phyloP scores from a whole-genome alignment of 1,140 invertebrate species.

The Tetragnatha versicolor region DNA sequence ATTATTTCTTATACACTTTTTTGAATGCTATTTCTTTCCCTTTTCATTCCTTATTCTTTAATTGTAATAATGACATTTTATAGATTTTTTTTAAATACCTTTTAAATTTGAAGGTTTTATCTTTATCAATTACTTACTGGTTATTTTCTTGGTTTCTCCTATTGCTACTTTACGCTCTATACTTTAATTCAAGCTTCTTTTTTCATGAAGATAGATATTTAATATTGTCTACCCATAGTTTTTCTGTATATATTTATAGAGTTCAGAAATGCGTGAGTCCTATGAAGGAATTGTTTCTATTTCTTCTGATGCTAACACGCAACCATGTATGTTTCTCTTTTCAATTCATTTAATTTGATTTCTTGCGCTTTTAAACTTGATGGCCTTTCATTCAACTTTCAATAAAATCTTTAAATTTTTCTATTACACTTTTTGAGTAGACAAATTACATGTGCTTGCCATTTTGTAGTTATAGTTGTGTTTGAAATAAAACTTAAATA shows the following conservation, averaged over 20 bases:
- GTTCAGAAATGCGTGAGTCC: constrained; percentile 41
- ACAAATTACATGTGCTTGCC: too few species aligned
- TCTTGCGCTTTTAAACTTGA: background rate
- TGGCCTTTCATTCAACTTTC: background rate
- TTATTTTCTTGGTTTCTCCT: too few species aligned
- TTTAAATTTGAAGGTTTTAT: too few species aligned
- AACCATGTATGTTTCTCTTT: constrained; percentile 33
- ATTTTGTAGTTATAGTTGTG: too few species aligned
- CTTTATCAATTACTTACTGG: too few species aligned
- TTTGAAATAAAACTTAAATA: too few species aligned
- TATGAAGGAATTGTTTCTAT: constrained; percentile 37
- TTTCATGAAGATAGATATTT: too few species aligned
- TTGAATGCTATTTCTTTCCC: background rate
- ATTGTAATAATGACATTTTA: too few species aligned
- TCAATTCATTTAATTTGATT: background rate
- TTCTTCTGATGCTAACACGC: constrained; percentile 35
- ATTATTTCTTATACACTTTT: background rate
- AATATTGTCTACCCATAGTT: background rate
- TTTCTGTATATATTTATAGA: constrained; percentile 24
- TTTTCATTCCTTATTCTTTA: background rate
- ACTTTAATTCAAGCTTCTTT: too few species aligned
- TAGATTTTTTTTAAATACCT: too few species aligned
- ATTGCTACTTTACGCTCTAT: too few species aligned
- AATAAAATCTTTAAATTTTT: background rate
- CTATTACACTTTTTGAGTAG: too few species aligned